Evolutionary conservation across 2,797 vertebrate species (phyloP).

Genomic region (Sebastes nivosus): DNA sequence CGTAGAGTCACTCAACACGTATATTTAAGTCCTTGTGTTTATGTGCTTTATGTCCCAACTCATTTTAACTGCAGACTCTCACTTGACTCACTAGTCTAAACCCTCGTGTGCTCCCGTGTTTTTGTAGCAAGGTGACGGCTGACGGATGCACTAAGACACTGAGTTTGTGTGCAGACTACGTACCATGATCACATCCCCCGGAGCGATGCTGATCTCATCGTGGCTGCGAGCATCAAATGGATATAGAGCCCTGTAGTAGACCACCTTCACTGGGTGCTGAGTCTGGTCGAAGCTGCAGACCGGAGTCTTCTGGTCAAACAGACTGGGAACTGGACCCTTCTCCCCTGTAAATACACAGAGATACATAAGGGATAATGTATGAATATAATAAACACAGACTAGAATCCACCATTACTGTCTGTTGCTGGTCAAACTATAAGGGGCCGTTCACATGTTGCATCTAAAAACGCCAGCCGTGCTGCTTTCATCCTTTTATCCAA

Average conservation of each 20-base stretch:
- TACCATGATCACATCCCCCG: slow-evolving; percentile 97
- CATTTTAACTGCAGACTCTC: too few relatives aligned
- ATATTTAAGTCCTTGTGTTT: not conserved
- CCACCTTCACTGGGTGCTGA: slow-evolving; percentile 90
- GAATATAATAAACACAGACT: not conserved
- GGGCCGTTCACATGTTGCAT: too few relatives aligned
- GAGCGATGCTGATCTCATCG: slow-evolving; percentile 96
- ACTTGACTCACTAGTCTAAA: too few relatives aligned
- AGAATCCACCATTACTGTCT: not conserved
- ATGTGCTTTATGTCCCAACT: too few relatives aligned
- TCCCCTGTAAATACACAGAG: slow-evolving; percentile 28
- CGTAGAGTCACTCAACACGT: not conserved
- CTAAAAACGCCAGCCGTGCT: too few relatives aligned
- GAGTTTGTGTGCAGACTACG: slow-evolving; percentile 39
- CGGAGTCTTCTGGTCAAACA: slow-evolving; percentile 84
- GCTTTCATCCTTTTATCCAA: too few relatives aligned
- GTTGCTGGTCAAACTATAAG: not conserved
- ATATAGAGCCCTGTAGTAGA: slow-evolving; percentile 95
- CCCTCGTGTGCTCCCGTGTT: not conserved
- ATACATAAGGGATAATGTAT: not conserved
- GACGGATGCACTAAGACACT: not conserved
- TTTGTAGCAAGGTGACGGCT: not conserved
- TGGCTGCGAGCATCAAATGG: slow-evolving; percentile 97
- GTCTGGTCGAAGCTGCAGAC: slow-evolving; percentile 82
- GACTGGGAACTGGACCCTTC: slow-evolving; percentile 38